Conservation (phyloP, 2,888 invertebrate genomes). For the Dryomyza anilis region DNA sequence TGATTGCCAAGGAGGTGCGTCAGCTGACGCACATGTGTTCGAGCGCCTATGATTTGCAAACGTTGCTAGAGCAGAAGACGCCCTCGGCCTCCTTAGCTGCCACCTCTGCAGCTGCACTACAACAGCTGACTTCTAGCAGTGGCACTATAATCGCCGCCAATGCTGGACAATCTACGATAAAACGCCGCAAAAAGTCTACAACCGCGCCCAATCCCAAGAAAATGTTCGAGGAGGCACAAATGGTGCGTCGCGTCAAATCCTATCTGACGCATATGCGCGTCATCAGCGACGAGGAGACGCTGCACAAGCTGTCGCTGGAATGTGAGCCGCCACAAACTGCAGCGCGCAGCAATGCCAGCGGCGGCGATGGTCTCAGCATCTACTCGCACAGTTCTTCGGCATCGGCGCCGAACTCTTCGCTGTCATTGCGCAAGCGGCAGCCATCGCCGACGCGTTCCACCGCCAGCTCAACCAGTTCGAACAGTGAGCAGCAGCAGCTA, state of each 20-base stretch:
- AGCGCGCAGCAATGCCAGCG: slow-evolving; percentile 43
- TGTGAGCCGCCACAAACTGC: slow-evolving; percentile 71
- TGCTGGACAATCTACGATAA: slow-evolving; percentile 81
- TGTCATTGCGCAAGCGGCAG: slow-evolving; percentile 75
- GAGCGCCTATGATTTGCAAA: slow-evolving; percentile 85
- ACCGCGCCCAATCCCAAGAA: slow-evolving; percentile 95
- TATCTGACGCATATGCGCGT: slow-evolving; percentile 88
- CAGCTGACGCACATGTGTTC: slow-evolving; percentile 93
- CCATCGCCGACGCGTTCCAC: slow-evolving; percentile 93
- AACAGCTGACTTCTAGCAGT: slow-evolving; percentile 69
- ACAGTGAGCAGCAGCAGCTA: slow-evolving; percentile 60
- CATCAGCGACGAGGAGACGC: slow-evolving; percentile 86
- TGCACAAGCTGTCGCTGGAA: slow-evolving; percentile 87
- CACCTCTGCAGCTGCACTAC: slow-evolving; percentile 88
- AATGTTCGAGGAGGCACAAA: slow-evolving; percentile 99
- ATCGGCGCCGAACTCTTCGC: slow-evolving; percentile 63
- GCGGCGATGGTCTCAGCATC: slow-evolving; percentile 64
- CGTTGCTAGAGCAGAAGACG: slow-evolving; percentile 83
- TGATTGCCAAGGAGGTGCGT: slow-evolving; percentile 96
- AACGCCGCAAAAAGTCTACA: slow-evolving; percentile 85
- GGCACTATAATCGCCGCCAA: slow-evolving; percentile 56
- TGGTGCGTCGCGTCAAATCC: slow-evolving; percentile 95
- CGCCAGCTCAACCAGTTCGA: slow-evolving; percentile 88
- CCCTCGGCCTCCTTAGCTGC: slow-evolving; percentile 85
- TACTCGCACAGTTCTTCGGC: slow-evolving; percentile 58